These are phyloP conservation scores for Exephanes ischioxanthus DNA, from an alignment of 2,888 invertebrate genomes.

Conservation along the genomic window DNA sequence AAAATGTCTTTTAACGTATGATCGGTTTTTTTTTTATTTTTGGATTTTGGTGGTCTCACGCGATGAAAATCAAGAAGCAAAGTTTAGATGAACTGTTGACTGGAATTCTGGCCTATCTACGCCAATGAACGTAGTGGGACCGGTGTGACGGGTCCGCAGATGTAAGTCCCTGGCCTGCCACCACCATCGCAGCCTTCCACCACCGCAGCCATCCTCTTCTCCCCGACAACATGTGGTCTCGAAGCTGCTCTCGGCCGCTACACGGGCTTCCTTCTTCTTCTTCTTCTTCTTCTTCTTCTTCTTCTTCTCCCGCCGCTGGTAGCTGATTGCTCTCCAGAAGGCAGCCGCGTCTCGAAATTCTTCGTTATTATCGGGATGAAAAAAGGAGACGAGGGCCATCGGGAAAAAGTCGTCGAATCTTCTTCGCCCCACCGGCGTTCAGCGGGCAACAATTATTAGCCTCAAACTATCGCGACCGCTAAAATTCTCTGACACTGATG, in stretches of 20 bases:
- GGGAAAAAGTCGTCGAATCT: conserved; percentile 55
- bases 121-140: conserved; percentile 81
- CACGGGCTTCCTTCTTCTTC: conserved; percentile 12
- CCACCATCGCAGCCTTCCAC: conserved; percentile 60
- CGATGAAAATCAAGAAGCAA: conserved; percentile 2
- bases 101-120: conserved; percentile 71
- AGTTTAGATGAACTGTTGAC: conserved; percentile 42
- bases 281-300: not conserved
- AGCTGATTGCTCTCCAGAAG: conserved; percentile 73
- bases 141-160: conserved; percentile 84
- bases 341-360: conserved; percentile 60
- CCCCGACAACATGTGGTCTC: conserved; percentile 78
- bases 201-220: conserved; percentile 65
- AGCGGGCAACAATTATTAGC: conserved; percentile 51
- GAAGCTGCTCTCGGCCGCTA: conserved; percentile 51
- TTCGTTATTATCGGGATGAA: conserved; percentile 61
- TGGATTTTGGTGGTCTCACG: too few relatives aligned
- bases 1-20: too few relatives aligned
- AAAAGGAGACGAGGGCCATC: conserved; percentile 30
- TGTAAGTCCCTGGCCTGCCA: conserved; percentile 59
- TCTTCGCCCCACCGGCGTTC: conserved; percentile 5
- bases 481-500: conserved; percentile 18
- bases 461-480: conserved; percentile 6
- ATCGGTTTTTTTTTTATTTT: too few relatives aligned
- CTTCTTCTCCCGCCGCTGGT: conserved; percentile 39